phyloP scores from a whole-genome alignment of 2,888 invertebrate species.

The Acronicta alni region DNA sequence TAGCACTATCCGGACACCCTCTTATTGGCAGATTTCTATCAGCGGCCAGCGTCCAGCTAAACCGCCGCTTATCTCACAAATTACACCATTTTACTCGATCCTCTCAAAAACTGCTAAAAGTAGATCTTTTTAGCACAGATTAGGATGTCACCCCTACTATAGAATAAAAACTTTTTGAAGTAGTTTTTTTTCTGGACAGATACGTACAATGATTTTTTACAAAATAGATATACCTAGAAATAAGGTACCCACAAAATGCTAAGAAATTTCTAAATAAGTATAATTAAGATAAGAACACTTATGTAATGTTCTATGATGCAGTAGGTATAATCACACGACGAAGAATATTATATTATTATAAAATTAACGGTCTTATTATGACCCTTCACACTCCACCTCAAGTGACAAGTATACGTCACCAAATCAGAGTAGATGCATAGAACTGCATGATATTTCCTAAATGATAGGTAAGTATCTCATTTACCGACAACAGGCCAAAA shows the following conservation, averaged over 20 bases:
- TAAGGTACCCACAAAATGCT: no score
- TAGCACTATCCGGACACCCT: slow-evolving; percentile 57
- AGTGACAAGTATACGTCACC: no score
- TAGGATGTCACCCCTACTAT: slow-evolving; percentile 67
- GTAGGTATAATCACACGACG: no score
- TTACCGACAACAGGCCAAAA: slow-evolving; percentile 1
- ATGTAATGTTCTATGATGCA: no score
- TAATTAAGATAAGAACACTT: no score
- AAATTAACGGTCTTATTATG: no score
- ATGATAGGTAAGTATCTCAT: background rate
- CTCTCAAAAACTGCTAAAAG: slow-evolving; percentile 78
- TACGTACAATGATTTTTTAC: background rate
- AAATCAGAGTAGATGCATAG: no score
- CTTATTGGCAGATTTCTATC: slow-evolving; percentile 77
- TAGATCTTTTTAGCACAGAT: slow-evolving; percentile 73
- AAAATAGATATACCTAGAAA: background rate
- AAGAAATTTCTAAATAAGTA: no score
- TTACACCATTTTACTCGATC: slow-evolving; percentile 82
- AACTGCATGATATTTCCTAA: no score
- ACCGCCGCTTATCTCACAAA: slow-evolving; percentile 82
- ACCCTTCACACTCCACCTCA: no score
- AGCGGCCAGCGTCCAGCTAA: slow-evolving; percentile 64
- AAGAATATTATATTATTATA: no score
- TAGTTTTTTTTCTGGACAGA: background rate
- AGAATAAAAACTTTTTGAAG: background rate